phyloP scores from a whole-genome alignment of 2,888 invertebrate species.

The Gymnoscelis rufifasciata region DNA sequence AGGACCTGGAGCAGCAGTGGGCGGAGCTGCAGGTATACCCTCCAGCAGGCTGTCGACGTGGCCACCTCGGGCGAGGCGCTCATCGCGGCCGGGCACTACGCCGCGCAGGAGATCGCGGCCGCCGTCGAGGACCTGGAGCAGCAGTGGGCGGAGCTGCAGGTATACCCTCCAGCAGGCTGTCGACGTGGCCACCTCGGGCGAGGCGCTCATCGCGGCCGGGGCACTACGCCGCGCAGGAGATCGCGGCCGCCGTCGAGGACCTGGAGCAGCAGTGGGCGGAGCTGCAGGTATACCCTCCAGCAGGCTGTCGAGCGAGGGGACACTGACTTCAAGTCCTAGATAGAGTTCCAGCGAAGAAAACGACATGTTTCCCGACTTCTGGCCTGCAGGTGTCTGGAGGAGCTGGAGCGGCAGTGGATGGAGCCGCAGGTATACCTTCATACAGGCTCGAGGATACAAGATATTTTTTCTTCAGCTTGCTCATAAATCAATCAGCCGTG shows the following conservation, averaged over 20 bases:
- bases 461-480: too few relatives aligned
- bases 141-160: constrained; percentile 91
- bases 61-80: constrained; percentile 70
- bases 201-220: constrained; percentile 84
- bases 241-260: constrained; percentile 89
- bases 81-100: constrained; percentile 91
- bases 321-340: too few relatives aligned
- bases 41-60: not conserved
- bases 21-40: constrained; percentile 83
- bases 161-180: constrained; percentile 19
- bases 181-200: constrained; percentile 34
- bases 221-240: constrained; percentile 94
- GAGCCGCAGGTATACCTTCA: constrained; percentile 82
- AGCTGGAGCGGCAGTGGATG: constrained; percentile 92
- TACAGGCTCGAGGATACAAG: too few relatives aligned
- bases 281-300: constrained; percentile 74
- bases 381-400: constrained; percentile 89
- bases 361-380: constrained; percentile 91
- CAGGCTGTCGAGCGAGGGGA: constrained; percentile 68
- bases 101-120: constrained; percentile 89
- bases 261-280: constrained; percentile 93
- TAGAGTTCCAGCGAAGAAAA: constrained; percentile 73
- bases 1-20: constrained; percentile 93
- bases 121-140: constrained; percentile 90
- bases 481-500: too few relatives aligned